Evolutionary conservation across 2,888 invertebrate species (phyloP), one percentile per base, ranked within the genome.

Genomic region (Ophion ventricosus): DNA sequence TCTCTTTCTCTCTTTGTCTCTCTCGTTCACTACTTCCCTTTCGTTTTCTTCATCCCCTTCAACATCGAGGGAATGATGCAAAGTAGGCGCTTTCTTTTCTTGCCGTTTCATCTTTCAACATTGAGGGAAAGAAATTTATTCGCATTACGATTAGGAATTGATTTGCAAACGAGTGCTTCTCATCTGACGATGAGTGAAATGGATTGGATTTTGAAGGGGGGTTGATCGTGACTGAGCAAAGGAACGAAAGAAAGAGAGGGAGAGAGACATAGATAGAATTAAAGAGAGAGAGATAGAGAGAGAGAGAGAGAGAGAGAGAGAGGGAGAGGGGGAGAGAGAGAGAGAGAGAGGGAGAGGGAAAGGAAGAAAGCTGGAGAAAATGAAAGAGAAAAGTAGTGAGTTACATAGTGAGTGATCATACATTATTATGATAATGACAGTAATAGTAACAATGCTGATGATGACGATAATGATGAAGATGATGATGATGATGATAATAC

Each of bases 41-140:
- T 7, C 35, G 35, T 63, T 64, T 72, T 63, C n/a, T 49, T n/a
- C 25, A 26, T 25, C 2, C 10, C 25, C 10, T 20, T 11, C 3
- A 43, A 23, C 56, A 43, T 26, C 35, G n/a, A 25, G n/a, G 61
- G 49, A 63, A 74, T 64, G 61, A 82, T 74, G 63, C 23, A 35
- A 74, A 69, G 54, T 26, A 11, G 26, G 25, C 63, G 7, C 23
- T 69, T 40, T 77, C 35, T 25, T 49, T n/a, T 56, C 14, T 11
- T 57, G 5, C 35, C 54, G 23, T 67, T 59, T 43, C 57, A 14
- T 17, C 26, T 49, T 25, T 25, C 49, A 23, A 7, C 67, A 56
- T 72, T 17, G 72, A 35, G 67, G 49, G 56, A n/a, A 56, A 14
- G n/a, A 74, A 78, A 78, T 82, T 69, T 74, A 78, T 79, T 79